phyloP scores from a whole-genome alignment of 2,113 vertebrate species.

The Dicerorhinus sumatrensis region DNA sequence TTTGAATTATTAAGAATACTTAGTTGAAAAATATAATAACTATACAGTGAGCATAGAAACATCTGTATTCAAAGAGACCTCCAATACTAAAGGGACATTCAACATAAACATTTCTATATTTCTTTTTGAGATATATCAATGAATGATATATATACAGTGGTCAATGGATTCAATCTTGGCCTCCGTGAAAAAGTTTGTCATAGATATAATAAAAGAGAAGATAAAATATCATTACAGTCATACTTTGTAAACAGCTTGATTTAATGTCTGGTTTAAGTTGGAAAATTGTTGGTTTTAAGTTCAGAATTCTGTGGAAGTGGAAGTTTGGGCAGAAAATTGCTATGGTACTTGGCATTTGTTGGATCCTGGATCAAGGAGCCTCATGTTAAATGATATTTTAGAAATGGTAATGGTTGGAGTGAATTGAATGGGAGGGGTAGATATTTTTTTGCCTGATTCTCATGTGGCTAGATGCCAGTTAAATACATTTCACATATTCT shows the following conservation, averaged over 20 bases:
- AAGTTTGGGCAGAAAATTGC: neutral
- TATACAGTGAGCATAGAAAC: neutral
- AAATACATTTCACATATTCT: neutral
- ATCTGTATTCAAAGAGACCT: slow-evolving; percentile 16
- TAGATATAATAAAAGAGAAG: neutral
- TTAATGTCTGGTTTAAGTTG: neutral
- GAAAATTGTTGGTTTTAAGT: slow-evolving; percentile 40
- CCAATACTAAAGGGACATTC: neutral
- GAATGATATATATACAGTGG: neutral
- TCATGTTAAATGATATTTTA: neutral
- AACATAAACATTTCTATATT: slow-evolving; percentile 13
- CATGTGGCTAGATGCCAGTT: neutral
- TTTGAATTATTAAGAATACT: slow-evolving; percentile 6
- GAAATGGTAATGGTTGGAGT: neutral
- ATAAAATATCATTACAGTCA: neutral
- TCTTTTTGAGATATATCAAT: neutral
- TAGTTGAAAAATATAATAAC: neutral
- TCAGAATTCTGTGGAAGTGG: neutral
- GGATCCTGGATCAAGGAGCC: slow-evolving; percentile 17
- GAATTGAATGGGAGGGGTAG: neutral
- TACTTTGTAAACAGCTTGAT: neutral
- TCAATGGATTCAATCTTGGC: neutral
- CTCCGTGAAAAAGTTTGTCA: neutral
- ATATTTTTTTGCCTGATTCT: neutral
- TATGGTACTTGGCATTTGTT: neutral